Conservation (phyloP, 2,888 invertebrate genomes). For the Camptogramma bilineatum region DNA sequence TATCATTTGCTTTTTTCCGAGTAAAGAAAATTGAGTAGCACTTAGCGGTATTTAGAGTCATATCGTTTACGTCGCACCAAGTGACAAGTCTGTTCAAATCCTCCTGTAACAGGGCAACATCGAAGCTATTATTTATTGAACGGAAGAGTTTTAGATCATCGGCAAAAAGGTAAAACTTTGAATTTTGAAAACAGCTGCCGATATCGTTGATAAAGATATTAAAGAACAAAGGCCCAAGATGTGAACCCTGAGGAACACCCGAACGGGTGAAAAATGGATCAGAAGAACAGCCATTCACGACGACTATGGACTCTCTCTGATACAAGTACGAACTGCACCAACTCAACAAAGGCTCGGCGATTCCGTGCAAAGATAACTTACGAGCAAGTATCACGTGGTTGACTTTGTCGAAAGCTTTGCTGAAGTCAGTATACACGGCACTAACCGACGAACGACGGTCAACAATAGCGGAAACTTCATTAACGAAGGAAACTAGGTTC, state of each 20-base stretch:
- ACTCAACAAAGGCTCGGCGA: background rate
- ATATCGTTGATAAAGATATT: slow-evolving; percentile 1
- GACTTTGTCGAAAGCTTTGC: slow-evolving; percentile 2
- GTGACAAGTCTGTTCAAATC: background rate
- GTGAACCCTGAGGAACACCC: slow-evolving; percentile 1
- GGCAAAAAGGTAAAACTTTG: background rate
- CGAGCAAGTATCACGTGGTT: background rate
- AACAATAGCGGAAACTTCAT: background rate
- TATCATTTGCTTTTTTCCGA: background rate
- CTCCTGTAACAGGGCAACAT: background rate
- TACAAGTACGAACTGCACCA: background rate
- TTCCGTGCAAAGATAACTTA: background rate
- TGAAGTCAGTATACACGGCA: slow-evolving; percentile 5
- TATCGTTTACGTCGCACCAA: background rate
- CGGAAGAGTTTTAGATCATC: background rate
- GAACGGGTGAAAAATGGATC: background rate
- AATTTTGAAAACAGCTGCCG: background rate
- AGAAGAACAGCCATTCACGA: background rate
- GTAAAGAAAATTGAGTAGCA: background rate
- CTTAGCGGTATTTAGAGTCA: background rate
- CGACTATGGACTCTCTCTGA: background rate
- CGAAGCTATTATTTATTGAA: background rate
- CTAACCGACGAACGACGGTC: background rate
- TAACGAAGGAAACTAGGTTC: background rate
- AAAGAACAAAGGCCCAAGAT: background rate